Conservation (phyloP, 2,888 invertebrate species). For the Agapostemon virescens region DNA sequence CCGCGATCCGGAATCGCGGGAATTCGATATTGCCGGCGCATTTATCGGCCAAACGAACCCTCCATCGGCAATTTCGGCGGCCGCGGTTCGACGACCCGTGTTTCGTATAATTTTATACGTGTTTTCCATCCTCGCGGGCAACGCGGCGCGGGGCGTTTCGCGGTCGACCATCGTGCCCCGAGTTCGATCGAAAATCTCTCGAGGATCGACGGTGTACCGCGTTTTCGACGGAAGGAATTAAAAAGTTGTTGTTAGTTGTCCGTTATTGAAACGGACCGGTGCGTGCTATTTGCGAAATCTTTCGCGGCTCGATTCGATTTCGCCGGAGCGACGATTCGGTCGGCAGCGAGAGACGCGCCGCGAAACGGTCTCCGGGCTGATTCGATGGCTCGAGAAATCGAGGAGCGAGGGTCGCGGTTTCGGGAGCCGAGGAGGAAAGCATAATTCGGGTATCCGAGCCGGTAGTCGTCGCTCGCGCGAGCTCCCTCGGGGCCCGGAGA, state of each 20-base stretch:
- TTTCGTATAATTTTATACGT: slow-evolving; percentile 8
- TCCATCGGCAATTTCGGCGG: background rate
- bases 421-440: background rate
- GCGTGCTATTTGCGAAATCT: background rate
- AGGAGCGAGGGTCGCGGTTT: background rate
- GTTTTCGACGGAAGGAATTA: background rate
- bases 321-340: background rate
- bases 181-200: background rate
- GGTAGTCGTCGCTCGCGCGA: slow-evolving; percentile 6
- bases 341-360: background rate
- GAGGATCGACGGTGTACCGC: background rate
- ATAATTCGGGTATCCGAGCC: slow-evolving; percentile 31
- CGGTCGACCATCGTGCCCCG: background rate
- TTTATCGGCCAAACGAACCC: slow-evolving; percentile 11
- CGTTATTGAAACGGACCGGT: background rate
- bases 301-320: background rate
- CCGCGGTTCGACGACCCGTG: background rate
- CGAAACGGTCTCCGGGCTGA: background rate
- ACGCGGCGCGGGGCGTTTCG: background rate
- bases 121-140: slow-evolving; percentile 21
- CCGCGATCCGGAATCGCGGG: background rate
- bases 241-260: background rate
- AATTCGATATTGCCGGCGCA: slow-evolving; percentile 21
- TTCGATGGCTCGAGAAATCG: slow-evolving; percentile 19
- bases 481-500: slow-evolving; percentile 34